Base-by-base conservation (phyloP, 2,797 vertebrate genomes). In the Pseudochirops corinnae region DNA sequence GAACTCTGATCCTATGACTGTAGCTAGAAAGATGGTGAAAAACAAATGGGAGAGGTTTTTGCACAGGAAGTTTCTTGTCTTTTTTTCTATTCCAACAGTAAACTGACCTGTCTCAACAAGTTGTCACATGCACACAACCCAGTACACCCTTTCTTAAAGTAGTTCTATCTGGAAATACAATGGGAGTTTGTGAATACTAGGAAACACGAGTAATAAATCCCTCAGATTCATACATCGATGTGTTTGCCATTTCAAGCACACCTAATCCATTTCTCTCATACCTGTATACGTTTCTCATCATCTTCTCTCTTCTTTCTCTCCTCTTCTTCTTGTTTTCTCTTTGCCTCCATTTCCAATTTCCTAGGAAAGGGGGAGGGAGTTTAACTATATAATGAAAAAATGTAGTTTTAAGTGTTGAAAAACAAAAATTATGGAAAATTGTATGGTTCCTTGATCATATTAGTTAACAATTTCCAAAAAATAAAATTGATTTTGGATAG, bases 321-420 rank as follows among this genome's bases (percentile, higher is more conserved):
- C 98, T 99, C 99, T 94, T 99, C 99, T 91, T 99, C 99, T 93
- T 99, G 99, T 98, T 99, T 99, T 98, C 99, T 99, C 98, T 99
- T 99, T 97, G 98, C 97, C 98, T 99, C 99, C 98, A 99, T 99
- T 98, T 99, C 99, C 28, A 99, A 98, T 99, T 99, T 99, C 98
- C 99, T 99, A 98, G 58, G 26, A 96, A 29, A 92, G 67, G 90
- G 93, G 55, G 0, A 95, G 95, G 90, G 58, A 94, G 62, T 91
- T 96, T 33, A 95, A 95, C 94, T 82, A 93, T 29, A 52, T 93
- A 93, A 55, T 1, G 94, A 9, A 96, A 95, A 87, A 92, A 93
- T 11, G 29, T 93, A 94, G 56, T 90, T 55, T 58, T 53, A 96
- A 95, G 55, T 87, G 87, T 91, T 95, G 52, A 93, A 93, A 90